Evolutionary conservation across 2,797 vertebrate species (phyloP), one percentile per base, ranked within the genome.

Genomic region (Tauraco hartlaubi): DNA sequence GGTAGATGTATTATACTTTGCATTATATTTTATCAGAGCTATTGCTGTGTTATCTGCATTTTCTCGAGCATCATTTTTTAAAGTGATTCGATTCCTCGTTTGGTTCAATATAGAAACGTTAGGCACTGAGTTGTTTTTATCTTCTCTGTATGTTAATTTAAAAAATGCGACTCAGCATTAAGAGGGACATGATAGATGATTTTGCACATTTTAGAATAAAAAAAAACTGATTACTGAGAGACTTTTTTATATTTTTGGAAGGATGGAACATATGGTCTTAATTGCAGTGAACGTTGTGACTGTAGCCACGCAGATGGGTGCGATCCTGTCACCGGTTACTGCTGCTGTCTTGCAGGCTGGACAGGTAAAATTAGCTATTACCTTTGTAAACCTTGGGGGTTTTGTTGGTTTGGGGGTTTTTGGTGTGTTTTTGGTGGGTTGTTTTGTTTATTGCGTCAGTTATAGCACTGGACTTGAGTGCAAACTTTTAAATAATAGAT

Each of bases 331-430:
- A 99, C 98, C 0, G 99, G 99, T 12, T 98, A 99, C 97, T 99
- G 99, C 96, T 99, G 98, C 97, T 99, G 99, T 96, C 98, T 99
- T 33, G 98, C 99, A 0, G 99, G 99, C 43, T 99, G 99, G 99
- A 99, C 99, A 98, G 99, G 99, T 99, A 97, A 98, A 66, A 73
- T 29, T 35, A 33, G 14, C 35, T 31, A 49, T 23, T 58, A 7
- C 43, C 55, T 76, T 25, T 64, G 15, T 4, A 33, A 84, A 73
- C 46, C 26, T 28, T 39, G 48, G 33, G 14, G 3, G 2, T 26
- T 23, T n/a, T 20, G 15, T 12, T 77, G 15, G 12, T 63, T 51
- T 9, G 11, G 37, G 23, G 13, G 0, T 0, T 2, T 15, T 33
- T 1, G 8, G 14, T 10, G 22, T 10, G 22, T 1, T 2, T 18